These are phyloP conservation scores for Lysandra coridon DNA, from an alignment of 2,888 invertebrate species.

Conservation along the genomic window DNA sequence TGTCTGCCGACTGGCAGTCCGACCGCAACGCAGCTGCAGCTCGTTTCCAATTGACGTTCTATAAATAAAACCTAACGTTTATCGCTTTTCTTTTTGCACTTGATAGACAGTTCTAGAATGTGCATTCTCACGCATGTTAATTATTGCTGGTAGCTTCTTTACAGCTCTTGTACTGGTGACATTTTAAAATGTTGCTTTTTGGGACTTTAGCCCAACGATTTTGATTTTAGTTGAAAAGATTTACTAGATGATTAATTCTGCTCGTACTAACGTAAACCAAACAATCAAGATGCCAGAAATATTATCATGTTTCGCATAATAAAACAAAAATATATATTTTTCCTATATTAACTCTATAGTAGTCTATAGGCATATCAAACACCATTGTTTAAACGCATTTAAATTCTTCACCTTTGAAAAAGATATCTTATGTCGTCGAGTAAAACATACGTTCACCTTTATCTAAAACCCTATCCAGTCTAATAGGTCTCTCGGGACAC, in stretches of 20 bases:
- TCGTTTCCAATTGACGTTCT: slow-evolving; percentile 23
- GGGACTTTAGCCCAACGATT: too few relatives aligned
- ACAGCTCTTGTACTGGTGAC: not conserved
- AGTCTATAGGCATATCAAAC: too few relatives aligned
- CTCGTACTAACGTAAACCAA: too few relatives aligned
- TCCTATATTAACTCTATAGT: too few relatives aligned
- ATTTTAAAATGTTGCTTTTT: not conserved
- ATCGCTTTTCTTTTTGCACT: slow-evolving; percentile 20
- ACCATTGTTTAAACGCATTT: too few relatives aligned
- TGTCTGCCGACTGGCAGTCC: not conserved
- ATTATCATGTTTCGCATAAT: too few relatives aligned
- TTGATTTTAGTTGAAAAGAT: too few relatives aligned
- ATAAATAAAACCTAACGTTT: slow-evolving; percentile 21
- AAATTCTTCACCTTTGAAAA: not conserved
- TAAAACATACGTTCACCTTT: slow-evolving; percentile 2
- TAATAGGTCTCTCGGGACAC: not conserved
- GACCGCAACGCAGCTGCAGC: slow-evolving; percentile 17
- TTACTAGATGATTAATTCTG: too few relatives aligned
- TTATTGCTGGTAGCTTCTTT: not conserved
- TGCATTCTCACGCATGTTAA: slow-evolving; percentile 9
- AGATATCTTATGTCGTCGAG: not conserved
- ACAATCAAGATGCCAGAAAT: too few relatives aligned
- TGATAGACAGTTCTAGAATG: not conserved
- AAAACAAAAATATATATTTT: too few relatives aligned
- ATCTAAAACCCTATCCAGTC: not conserved